Evolutionary conservation across 2,888 invertebrate species (phyloP), one percentile per base, ranked within the genome.

Genomic region (Malthinus seriepunctatus): DNA sequence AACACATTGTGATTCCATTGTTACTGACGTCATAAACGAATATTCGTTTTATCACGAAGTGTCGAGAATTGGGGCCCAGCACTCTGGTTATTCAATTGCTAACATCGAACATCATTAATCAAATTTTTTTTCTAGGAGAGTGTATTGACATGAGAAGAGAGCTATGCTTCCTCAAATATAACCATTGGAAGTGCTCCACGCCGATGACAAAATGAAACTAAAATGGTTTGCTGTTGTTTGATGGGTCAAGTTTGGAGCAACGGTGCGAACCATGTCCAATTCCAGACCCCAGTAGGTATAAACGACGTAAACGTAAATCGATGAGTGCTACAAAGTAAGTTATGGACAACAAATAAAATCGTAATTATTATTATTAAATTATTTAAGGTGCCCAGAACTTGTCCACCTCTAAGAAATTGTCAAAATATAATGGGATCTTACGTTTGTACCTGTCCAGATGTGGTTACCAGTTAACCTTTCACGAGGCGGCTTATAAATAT

Each of bases 241-340:
- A 89, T 93, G 82, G 93, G 93, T 0, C 84, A 84, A 64, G 93
- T 89, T 0, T 94, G 93, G 93, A 92, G 91, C 83, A 84, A 44
- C 88, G 89, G 0, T 93, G 93, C 75, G 86, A 88, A 71, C 84
- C 85, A 11, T 94, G 94, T 75, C 93, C 93, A 0, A 80, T 82
- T 69, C 74, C 84, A 75, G 81, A 83, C 71, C 83, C 88, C 63
- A 82, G 88, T 86, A 80, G 81, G 83, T 80, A 70, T 67, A 74
- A 69, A 66, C 69, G 70, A 60, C 55, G 51, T 51, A 23, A 23
- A 23, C 10, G 10, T 44, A 91, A 71, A 81, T 91, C 10, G 90
- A 91, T 77, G 91, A 91, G 77, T 91, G 91, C 73, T 80, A 82
- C 58, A 90, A 91, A 79, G 86, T 85, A 74, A 69, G 62, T 58